Conservation (phyloP, 2,113 vertebrate species). For the Setophaga coronata region DNA sequence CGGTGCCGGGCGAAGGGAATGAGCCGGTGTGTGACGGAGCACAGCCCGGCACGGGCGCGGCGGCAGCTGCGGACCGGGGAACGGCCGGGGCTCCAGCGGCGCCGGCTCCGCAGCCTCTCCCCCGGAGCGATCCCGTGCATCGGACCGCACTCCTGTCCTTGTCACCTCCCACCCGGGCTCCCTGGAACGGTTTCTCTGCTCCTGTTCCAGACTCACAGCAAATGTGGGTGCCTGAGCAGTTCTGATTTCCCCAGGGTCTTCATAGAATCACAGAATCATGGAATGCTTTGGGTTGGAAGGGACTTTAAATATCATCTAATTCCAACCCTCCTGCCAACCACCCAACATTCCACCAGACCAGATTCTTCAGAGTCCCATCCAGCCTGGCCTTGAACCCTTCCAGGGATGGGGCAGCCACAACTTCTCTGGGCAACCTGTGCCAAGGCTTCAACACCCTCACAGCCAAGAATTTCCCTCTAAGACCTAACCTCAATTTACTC, state of each 20-base stretch:
- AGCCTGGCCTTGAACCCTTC: background rate
- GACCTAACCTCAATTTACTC: background rate
- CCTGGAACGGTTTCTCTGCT: background rate
- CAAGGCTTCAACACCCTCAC: background rate
- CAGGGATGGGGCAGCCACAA: background rate
- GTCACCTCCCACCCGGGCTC: background rate
- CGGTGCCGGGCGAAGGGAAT: rapidly evolving
- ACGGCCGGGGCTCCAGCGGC: rapidly evolving
- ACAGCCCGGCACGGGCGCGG: rapidly evolving
- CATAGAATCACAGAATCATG: background rate
- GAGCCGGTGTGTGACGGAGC: rapidly evolving
- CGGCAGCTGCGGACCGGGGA: background rate
- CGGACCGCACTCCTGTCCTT: background rate
- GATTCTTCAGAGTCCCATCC: background rate
- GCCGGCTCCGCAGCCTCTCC: background rate
- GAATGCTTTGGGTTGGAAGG: background rate
- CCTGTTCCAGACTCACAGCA: background rate
- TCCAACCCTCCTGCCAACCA: background rate
- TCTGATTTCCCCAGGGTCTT: background rate
- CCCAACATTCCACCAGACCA: background rate
- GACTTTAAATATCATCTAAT: background rate
- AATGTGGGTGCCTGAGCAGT: rapidly evolving
- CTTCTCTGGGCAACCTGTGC: background rate
- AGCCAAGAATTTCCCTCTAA: background rate
- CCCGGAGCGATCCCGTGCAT: rapidly evolving